Evolutionary conservation across 2,888 invertebrate species (phyloP), one percentile per base, ranked within the genome.

Genomic region (Pachydiplax longipennis): DNA sequence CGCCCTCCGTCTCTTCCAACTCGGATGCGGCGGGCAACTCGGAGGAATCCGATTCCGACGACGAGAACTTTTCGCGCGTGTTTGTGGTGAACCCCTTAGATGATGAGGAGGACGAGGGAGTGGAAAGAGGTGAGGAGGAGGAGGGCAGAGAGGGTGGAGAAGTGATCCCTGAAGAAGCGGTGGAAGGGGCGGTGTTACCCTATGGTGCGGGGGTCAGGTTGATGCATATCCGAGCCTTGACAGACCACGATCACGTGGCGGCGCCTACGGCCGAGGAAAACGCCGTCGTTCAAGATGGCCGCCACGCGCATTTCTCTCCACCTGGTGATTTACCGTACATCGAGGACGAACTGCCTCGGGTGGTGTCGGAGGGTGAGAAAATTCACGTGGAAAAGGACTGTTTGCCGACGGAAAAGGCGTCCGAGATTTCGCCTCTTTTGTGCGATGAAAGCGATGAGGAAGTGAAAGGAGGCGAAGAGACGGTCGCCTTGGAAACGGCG

Each of bases 31-130:
- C 90, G 53, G 81, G 73, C 80, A 80, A 91, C 91, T 80, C 91
- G 48, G 90, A 91, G 90, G 65, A 65, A 44, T 61, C 82, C 10
- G 91, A 91, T 25, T 91, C 91, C 2, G 91, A 91, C 91, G 91
- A 91, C 65, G 91, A 91, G 81, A 83, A 81, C n/a, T 94, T 94
- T 91, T 94, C 94, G 0, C 92, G 93, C 4, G 94, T 94, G 0
- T 94, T 94, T 90, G 94, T 94, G 0, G 94, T 94, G 0, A 94
- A 94, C 91, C 35, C 91, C 0, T 35, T 81, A 2, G 91, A 44
- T 22, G 82, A 81, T 53, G 91, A 91, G n/a, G 40, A 80, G 73
- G 91, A 91, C 35, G 91, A 91, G 18, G 90, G 91, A 90, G 91
- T 91, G 92, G 92, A 92, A 92, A 92, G 92, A 92, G 92, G 91